A percentile compares a stretch with the other conserved stretches of the same genome.
Evolutionary conservation across 2,797 vertebrate genomes (phyloP).

Genomic region (Urocyon cinereoargenteus): DNA sequence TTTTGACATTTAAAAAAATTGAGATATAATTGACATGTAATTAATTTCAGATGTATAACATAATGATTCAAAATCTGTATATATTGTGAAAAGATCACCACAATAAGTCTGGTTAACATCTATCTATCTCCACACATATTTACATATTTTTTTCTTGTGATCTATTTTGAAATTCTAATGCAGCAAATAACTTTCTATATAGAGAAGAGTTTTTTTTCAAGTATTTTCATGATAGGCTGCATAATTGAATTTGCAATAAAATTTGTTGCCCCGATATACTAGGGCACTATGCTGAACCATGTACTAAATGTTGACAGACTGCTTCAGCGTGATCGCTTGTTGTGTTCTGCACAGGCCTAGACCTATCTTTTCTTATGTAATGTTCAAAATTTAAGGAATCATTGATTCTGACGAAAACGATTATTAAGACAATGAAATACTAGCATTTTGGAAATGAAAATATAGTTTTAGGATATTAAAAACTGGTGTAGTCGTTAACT

Average conservation of each 20-base stretch:
- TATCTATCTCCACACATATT: not conserved
- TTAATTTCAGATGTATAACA: not conserved
- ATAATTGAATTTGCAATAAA: constrained; percentile 35
- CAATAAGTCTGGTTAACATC: not conserved
- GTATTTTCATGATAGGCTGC: constrained; percentile 8
- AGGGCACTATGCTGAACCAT: not conserved
- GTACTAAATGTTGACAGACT: not conserved
- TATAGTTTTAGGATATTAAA: constrained; percentile 49
- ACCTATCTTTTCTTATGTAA: not conserved
- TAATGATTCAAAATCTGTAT: not conserved
- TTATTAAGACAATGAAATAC: constrained; percentile 29
- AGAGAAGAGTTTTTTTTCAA: constrained; percentile 19
- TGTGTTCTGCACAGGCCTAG: not conserved
- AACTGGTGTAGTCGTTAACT: not conserved
- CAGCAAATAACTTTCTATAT: constrained; percentile 15
- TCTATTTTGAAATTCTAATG: constrained; percentile 42
- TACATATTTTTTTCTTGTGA: not conserved
- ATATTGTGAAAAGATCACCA: not conserved
- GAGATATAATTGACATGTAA: constrained; percentile 2
- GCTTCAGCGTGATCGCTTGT: not conserved
- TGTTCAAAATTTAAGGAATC: not conserved
- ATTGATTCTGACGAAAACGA: constrained; percentile 23
- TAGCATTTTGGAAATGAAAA: constrained; percentile 47
- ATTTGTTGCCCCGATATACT: not conserved
- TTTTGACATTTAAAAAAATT: constrained; percentile 13